Evolutionary conservation across 2,888 invertebrate genomes (phyloP).

Genomic region (Melanchra persicariae): DNA sequence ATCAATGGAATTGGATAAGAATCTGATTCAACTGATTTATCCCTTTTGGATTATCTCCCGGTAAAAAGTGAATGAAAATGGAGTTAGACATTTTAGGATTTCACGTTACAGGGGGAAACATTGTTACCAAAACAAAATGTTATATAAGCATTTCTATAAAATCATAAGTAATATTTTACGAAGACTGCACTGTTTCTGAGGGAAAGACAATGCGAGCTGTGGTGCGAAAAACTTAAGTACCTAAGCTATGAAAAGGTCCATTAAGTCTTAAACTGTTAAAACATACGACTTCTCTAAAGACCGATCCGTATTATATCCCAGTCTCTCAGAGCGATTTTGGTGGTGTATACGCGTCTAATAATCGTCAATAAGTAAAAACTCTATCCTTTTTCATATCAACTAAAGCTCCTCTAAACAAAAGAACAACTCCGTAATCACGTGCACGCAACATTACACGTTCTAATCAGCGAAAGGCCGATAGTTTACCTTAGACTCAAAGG

Average conservation of each 20-base stretch:
- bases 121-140: no score
- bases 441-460: constrained; percentile 7
- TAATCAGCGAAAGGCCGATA: constrained; percentile 25
- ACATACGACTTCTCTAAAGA: no score
- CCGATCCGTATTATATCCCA: no score
- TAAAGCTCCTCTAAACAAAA: neutral
- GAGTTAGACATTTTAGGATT: neutral
- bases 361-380: neutral
- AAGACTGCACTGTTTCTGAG: no score
- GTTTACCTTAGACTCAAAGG: constrained; percentile 36
- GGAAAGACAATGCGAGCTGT: no score
- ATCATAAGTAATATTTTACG: no score
- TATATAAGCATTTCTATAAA: no score
- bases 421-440: neutral
- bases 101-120: neutral
- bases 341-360: no score
- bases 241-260: no score
- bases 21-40: neutral
- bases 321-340: no score
- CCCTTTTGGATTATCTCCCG: neutral
- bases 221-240: no score
- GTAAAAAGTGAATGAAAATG: neutral
- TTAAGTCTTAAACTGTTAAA: no score
- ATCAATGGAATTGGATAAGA: constrained; percentile 21
- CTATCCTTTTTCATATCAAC: neutral